Percentiles rank a stretch among this genome's conserved stretches.
phyloP scores from a whole-genome alignment of 1,140 invertebrate genomes.

The Acromyrmex echinatior region DNA sequence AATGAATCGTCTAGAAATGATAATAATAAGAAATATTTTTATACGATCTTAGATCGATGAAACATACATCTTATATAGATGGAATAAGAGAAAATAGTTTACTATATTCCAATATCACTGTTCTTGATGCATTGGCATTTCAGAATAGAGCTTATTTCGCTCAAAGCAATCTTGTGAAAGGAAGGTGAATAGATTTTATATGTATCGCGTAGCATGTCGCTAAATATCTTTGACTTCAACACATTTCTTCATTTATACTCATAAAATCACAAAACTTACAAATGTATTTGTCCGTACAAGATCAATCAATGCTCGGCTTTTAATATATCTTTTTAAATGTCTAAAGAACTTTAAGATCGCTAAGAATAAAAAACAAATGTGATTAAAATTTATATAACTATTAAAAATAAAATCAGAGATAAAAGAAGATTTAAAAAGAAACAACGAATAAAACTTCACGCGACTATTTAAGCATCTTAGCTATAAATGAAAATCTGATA shows the following conservation, averaged over 20 bases:
- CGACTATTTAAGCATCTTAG: not conserved
- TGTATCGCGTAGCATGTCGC: slow-evolving; percentile 32
- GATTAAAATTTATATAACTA: not conserved
- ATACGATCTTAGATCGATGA: not conserved
- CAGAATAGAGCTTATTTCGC: slow-evolving; percentile 76
- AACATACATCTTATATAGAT: slow-evolving; percentile 15
- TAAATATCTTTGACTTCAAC: slow-evolving; percentile 57
- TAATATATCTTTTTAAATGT: slow-evolving; percentile 6
- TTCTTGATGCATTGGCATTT: slow-evolving; percentile 78
- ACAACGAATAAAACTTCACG: not conserved
- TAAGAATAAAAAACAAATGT: not conserved
- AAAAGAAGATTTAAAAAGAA: not conserved
- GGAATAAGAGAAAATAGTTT: slow-evolving; percentile 62
- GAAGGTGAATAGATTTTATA: slow-evolving; percentile 70
- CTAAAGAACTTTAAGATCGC: not conserved
- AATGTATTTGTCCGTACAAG: not conserved
- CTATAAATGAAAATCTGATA: slow-evolving; percentile 18
- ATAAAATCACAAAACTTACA: not conserved
- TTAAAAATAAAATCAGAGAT: not conserved
- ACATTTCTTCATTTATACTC: slow-evolving; percentile 21
- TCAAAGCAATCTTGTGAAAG: slow-evolving; percentile 58
- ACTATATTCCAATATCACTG: slow-evolving; percentile 79
- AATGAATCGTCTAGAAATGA: not conserved
- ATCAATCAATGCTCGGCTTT: not conserved
- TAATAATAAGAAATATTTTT: not conserved